phyloP scores from a whole-genome alignment of 1,140 invertebrate genomes.

The Trypoxylus dichotomus region DNA sequence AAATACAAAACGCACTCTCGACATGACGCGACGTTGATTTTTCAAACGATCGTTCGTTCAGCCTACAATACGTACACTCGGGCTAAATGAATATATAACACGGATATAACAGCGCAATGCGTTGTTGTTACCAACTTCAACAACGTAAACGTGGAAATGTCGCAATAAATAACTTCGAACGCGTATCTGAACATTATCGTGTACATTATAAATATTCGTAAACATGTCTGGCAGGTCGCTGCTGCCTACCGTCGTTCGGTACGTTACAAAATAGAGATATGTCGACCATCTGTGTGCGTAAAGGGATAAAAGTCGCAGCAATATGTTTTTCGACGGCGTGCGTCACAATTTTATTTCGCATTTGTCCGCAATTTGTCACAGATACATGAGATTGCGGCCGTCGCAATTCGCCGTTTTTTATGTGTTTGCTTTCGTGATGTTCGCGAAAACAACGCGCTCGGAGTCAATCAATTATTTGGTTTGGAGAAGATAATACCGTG shows the following conservation, averaged over 20 bases:
- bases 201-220: constrained; percentile 29
- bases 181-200: constrained; percentile 26
- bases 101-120: background rate
- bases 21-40: constrained; percentile 12
- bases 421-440: background rate
- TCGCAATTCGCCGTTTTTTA: background rate
- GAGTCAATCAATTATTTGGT: background rate
- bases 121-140: background rate
- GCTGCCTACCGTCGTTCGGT: background rate
- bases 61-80: background rate
- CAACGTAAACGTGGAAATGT: constrained; percentile 10
- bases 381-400: background rate
- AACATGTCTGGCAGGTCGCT: constrained; percentile 6
- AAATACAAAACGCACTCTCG: background rate
- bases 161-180: constrained; percentile 29
- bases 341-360: constrained; percentile 19
- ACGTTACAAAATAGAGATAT: constrained; percentile 17
- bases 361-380: constrained; percentile 26
- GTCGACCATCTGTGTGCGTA: background rate
- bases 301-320: background rate
- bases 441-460: background rate
- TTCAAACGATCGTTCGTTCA: background rate
- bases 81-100: constrained; percentile 17
- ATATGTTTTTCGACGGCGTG: constrained; percentile 2
- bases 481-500: background rate